Evolutionary conservation across 2,113 vertebrate genomes (phyloP).

Genomic region (Ciconia stormi): DNA sequence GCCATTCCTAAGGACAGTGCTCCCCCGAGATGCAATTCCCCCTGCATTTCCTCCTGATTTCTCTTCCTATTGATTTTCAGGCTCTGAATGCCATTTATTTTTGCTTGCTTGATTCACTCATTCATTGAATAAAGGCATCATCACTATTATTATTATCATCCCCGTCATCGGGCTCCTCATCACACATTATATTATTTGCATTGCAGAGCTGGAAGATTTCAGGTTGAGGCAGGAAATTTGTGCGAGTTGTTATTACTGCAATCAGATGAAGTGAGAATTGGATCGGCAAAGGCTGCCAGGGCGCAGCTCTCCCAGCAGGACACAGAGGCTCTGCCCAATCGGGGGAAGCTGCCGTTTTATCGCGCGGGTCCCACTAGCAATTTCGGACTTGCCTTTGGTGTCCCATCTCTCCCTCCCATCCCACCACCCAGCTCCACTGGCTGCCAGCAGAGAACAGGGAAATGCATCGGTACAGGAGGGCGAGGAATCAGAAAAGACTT

Average conservation of each 20-base stretch:
- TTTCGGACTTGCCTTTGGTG: slow-evolving; percentile 16
- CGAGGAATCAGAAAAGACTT: slow-evolving; percentile 48
- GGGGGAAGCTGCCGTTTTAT: neutral
- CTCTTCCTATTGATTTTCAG: slow-evolving; percentile 40
- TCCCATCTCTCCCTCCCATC: slow-evolving; percentile 10
- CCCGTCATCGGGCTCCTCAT: slow-evolving; percentile 57
- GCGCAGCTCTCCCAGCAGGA: slow-evolving; percentile 54
- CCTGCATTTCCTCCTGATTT: slow-evolving; percentile 25
- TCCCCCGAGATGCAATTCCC: neutral
- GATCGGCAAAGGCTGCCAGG: slow-evolving; percentile 50
- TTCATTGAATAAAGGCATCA: slow-evolving; percentile 74
- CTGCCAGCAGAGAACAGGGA: neutral
- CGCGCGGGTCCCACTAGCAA: neutral
- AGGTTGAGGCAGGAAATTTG: slow-evolving; percentile 74
- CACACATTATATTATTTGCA: slow-evolving; percentile 76
- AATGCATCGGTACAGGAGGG: neutral
- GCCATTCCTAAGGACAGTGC: neutral
- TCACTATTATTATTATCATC: slow-evolving; percentile 71
- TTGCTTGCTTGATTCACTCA: slow-evolving; percentile 68
- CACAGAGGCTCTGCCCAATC: slow-evolving; percentile 18
- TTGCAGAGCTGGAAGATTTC: slow-evolving; percentile 73
- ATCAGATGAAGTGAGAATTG: slow-evolving; percentile 76
- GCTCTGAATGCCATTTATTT: slow-evolving; percentile 65
- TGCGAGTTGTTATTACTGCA: slow-evolving; percentile 73
- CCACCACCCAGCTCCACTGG: neutral